phyloP scores from a whole-genome alignment of 2,888 invertebrate genomes.

The Calliphora vomitoria region DNA sequence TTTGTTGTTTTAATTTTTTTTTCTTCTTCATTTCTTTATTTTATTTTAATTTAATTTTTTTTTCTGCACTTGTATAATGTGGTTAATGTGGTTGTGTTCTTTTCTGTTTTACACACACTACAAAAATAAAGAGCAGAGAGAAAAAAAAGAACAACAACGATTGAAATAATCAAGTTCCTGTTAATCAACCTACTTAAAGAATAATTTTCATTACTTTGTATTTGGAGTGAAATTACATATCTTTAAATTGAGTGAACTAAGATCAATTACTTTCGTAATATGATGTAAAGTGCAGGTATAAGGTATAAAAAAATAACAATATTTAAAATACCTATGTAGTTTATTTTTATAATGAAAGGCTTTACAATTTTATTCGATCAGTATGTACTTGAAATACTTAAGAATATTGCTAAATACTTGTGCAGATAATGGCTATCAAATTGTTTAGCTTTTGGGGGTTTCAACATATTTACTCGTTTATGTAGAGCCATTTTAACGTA shows the following conservation, averaged over 20 bases:
- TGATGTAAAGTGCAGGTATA: neutral
- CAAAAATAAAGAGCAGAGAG: neutral
- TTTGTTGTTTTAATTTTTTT: neutral
- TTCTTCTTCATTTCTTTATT: conserved; percentile 10
- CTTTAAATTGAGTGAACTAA: conserved; percentile 17
- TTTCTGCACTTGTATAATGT: conserved; percentile 43
- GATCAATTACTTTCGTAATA: conserved; percentile 24
- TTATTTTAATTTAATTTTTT: conserved; percentile 39
- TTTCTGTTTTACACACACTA: conserved; percentile 17
- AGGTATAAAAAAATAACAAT: no score
- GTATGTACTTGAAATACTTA: no score
- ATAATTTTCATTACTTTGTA: conserved; percentile 21
- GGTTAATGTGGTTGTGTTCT: conserved; percentile 61
- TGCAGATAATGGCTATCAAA: no score
- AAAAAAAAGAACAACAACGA: conserved; percentile 19
- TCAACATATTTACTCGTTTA: no score
- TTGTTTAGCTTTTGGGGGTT: no score
- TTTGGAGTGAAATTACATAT: conserved; percentile 44
- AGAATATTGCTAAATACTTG: no score
- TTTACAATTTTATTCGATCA: no score
- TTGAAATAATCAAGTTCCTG: conserved; percentile 58
- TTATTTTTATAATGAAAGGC: no score
- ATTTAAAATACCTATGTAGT: no score
- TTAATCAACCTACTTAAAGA: conserved; percentile 59
- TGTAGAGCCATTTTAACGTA: no score